These are phyloP conservation scores for Augochlorella aurata DNA, from an alignment of 2,888 invertebrate genomes.

Conservation along the genomic window DNA sequence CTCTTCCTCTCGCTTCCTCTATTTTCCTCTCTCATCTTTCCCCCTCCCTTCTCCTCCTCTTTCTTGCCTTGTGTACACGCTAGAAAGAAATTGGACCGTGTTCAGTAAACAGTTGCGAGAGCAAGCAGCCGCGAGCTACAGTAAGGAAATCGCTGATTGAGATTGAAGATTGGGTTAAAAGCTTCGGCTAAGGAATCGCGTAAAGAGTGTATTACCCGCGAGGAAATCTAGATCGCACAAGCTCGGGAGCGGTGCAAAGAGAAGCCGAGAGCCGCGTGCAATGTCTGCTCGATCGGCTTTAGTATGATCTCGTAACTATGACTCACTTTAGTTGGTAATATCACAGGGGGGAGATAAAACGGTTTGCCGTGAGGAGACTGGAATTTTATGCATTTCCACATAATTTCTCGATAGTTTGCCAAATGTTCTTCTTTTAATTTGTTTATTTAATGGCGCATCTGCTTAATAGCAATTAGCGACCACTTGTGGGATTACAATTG, in stretches of 20 bases:
- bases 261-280: neutral
- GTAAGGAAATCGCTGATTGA: constrained; percentile 28
- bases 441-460: too few species aligned
- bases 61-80: neutral
- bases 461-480: too few species aligned
- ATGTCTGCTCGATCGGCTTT: neutral
- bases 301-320: neutral
- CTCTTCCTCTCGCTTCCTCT: neutral
- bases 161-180: constrained; percentile 18
- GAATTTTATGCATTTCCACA: neutral
- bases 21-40: neutral
- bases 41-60: too few species aligned
- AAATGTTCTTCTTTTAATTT: too few species aligned
- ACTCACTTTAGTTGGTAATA: neutral
- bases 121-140: neutral
- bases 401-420: too few species aligned
- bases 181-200: neutral
- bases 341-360: neutral
- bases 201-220: constrained; percentile 17
- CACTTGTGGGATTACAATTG: too few species aligned
- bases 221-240: neutral
- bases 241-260: neutral
- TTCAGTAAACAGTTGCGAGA: constrained; percentile 43
- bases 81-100: constrained; percentile 31
- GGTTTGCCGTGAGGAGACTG: neutral